phyloP scores from a whole-genome alignment of 2,797 vertebrate species.

The Hippopotamyrus pictus region DNA sequence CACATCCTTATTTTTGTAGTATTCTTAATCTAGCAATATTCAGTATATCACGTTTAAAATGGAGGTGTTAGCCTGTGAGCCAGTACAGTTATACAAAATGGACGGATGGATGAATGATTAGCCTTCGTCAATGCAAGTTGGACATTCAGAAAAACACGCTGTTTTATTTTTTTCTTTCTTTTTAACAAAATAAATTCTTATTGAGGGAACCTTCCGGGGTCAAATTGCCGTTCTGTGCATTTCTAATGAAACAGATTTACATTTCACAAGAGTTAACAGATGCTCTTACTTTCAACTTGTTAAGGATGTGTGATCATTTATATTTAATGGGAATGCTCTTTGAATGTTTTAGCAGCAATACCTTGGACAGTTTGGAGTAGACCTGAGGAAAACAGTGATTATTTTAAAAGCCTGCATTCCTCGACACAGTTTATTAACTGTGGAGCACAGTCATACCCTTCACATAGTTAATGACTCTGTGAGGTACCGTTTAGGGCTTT shows the following conservation, averaged over 20 bases:
- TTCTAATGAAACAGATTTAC: neutral
- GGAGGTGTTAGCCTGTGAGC: too few relatives aligned
- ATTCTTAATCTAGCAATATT: neutral
- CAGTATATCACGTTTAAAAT: neutral
- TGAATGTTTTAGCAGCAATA: neutral
- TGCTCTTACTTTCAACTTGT: neutral
- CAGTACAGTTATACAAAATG: neutral
- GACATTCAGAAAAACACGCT: neutral
- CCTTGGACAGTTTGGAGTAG: neutral
- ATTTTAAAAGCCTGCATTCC: conserved; percentile 21
- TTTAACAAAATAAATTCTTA: neutral
- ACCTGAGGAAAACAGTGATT: neutral
- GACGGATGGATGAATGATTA: neutral
- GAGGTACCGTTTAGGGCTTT: conserved; percentile 30
- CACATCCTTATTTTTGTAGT: neutral
- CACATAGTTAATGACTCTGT: conserved; percentile 21
- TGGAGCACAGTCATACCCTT: conserved; percentile 27
- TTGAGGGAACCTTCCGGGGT: neutral
- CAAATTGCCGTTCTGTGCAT: neutral
- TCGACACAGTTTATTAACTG: conserved; percentile 30
- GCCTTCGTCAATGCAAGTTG: neutral
- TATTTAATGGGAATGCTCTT: neutral
- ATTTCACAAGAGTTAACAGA: neutral
- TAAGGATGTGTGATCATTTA: neutral
- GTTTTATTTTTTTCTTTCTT: neutral